A percentile compares a stretch with the other conserved stretches of the same genome.
Conservation (phyloP, 2,888 invertebrate species). For the Drosophila algonquin region DNA sequence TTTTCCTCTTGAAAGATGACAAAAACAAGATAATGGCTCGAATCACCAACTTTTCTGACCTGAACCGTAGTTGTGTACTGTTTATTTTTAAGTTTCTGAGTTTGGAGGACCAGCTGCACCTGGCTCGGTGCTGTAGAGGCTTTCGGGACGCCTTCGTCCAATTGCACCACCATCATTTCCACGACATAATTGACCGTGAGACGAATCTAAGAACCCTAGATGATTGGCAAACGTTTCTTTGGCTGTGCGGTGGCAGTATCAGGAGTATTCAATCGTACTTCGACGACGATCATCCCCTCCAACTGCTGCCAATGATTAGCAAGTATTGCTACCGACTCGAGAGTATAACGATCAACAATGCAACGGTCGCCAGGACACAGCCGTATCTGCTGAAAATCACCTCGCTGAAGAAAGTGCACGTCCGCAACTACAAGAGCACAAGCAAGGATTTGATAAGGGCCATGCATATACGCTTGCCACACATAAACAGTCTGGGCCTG, state of each 20-base stretch:
- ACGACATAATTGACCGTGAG: slow-evolving; percentile 56
- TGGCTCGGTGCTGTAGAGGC: slow-evolving; percentile 61
- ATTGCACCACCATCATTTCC: slow-evolving; percentile 51
- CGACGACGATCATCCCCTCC: slow-evolving; percentile 65
- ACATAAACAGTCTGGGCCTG: slow-evolving; percentile 50
- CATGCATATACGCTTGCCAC: slow-evolving; percentile 51
- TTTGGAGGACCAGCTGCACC: slow-evolving; percentile 63
- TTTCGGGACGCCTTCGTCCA: slow-evolving; percentile 66
- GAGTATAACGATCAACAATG: slow-evolving; percentile 57
- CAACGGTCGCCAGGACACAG: slow-evolving; percentile 52
- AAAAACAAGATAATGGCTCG: slow-evolving; percentile 58
- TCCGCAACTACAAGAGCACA: slow-evolving; percentile 66
- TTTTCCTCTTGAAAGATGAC: slow-evolving; percentile 10
- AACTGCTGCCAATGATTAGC: slow-evolving; percentile 54
- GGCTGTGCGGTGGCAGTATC: slow-evolving; percentile 61
- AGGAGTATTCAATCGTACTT: slow-evolving; percentile 52
- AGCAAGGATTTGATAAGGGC: slow-evolving; percentile 56
- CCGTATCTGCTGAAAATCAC: slow-evolving; percentile 47
- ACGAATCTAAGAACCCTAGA: slow-evolving; percentile 55
- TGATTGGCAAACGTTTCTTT: slow-evolving; percentile 64
- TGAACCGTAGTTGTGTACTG: slow-evolving; percentile 56
- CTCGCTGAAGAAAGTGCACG: slow-evolving; percentile 50
- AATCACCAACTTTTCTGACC: slow-evolving; percentile 61
- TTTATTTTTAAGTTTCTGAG: slow-evolving; percentile 57
- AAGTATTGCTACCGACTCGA: slow-evolving; percentile 56